Base-by-base conservation (phyloP, 1,140 invertebrate genomes). In the Lethocerus indicus region DNA sequence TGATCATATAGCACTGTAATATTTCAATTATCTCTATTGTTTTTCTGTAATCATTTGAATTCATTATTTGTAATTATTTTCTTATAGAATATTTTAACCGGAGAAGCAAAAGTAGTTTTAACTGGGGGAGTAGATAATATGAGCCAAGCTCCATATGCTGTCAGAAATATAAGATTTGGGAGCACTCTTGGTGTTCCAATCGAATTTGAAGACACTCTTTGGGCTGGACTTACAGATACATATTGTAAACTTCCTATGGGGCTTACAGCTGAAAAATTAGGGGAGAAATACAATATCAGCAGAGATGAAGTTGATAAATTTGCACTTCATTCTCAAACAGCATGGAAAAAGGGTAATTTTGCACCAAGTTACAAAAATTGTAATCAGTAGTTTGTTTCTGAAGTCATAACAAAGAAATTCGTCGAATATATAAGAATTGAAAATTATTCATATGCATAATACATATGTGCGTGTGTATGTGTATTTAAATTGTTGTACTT, bases 221-320 rank as follows among this genome's bases (percentile, higher is more conserved):
- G 93, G 94, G 67, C 78, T n/a, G 86, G 87, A 2, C 70, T 98
- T 0, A 81, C 82, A 0, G 95, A 98, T 64, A 74, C 76, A 0
- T 81, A 93, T 61, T 90, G 87, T 61, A 85, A 89, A 58, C 71
- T 90, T 18, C 86, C 92, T 0, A 98, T 98, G 95, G 95, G 87
- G 6, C 66, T 94, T 53, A 98, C 95, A 1, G 95, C 95, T 9
- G 95, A 98, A 69, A 98, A 98, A 64, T 70, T 99, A 27, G 94
- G 89, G 2, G 85, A 77, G 20, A 81, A 97, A 61, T 96, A 86
- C 62, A 80, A 82, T 27, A 72, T 98, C 26, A 81, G 80, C 0
- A 71, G 87, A 45, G 76, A 88, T 56, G 86, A 95, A 57, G 84
- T 84, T 49, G 93, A 98, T 61, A 69, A 81, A 52, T 98, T 85